Evolutionary conservation across 2,888 invertebrate species (phyloP).

Genomic region (Hyposoter dolosus): DNA sequence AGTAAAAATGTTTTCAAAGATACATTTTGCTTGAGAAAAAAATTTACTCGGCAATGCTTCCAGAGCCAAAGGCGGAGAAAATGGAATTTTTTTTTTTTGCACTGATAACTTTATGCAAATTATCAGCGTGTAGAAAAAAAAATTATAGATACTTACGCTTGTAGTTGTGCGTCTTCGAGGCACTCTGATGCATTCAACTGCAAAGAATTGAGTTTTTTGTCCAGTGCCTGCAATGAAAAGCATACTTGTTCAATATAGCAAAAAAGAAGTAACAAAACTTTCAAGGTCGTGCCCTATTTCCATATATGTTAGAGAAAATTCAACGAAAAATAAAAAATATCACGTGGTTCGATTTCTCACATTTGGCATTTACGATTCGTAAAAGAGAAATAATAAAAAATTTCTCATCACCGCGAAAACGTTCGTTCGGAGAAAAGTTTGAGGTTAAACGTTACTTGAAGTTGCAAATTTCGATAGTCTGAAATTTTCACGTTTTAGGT

Average conservation of each 20-base stretch:
- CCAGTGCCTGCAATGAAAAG: constrained; percentile 80
- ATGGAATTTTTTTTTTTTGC: not conserved
- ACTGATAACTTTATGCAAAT: not conserved
- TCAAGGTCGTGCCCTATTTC: constrained; percentile 24
- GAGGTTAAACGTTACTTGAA: constrained; percentile 14
- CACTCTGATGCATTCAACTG: constrained; percentile 79
- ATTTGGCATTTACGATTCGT: not conserved
- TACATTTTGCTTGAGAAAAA: not conserved
- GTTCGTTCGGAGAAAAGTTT: constrained; percentile 1
- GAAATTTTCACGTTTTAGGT: constrained; percentile 12
- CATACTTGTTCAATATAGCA: not conserved
- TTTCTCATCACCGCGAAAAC: not conserved
- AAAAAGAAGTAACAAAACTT: constrained; percentile 30
- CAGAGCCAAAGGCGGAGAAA: not conserved
- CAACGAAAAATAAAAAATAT: not conserved
- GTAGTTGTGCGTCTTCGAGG: constrained; percentile 79
- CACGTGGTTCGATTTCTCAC: constrained; percentile 3
- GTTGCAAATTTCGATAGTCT: not conserved
- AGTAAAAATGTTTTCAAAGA: not conserved
- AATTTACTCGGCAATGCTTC: not conserved
- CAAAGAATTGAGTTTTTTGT: constrained; percentile 82
- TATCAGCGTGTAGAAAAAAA: not conserved
- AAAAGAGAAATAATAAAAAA: not conserved
- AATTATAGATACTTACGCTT: constrained; percentile 75
- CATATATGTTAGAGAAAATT: not conserved